These are phyloP conservation scores for Sarcophilus harrisii DNA, from an alignment of 2,797 vertebrate genomes.

Conservation along the genomic window DNA sequence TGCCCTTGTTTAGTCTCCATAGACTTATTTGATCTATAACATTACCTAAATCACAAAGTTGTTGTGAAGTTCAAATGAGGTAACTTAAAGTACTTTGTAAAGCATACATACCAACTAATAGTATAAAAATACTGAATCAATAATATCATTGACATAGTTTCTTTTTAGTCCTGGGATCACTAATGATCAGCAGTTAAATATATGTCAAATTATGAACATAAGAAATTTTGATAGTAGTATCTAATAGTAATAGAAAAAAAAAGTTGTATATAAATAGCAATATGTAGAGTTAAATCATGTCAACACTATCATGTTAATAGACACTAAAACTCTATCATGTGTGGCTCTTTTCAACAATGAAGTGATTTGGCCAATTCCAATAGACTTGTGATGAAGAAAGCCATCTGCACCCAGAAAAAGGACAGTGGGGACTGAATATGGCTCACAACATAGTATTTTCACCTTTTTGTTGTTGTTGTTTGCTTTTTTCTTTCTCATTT, in stretches of 20 bases:
- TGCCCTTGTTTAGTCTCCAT: background rate
- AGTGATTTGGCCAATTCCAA: too few relatives aligned
- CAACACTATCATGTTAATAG: background rate
- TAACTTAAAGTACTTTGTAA: background rate
- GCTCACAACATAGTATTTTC: too few relatives aligned
- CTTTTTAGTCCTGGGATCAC: background rate
- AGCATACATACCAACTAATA: background rate
- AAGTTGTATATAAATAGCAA: slow-evolving; percentile 27
- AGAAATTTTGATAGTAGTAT: slow-evolving; percentile 16
- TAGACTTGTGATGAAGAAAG: too few relatives aligned
- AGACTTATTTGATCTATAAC: background rate
- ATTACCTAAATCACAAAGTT: background rate
- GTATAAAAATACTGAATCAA: background rate
- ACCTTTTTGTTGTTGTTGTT: too few relatives aligned
- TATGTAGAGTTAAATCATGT: slow-evolving; percentile 7
- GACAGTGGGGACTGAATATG: too few relatives aligned
- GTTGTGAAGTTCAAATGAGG: background rate
- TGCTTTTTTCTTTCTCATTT: too few relatives aligned
- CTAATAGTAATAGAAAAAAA: slow-evolving; percentile 1
- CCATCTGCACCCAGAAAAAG: too few relatives aligned
- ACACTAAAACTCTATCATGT: background rate
- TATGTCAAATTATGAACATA: background rate
- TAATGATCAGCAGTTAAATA: background rate
- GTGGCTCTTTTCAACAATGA: too few relatives aligned
- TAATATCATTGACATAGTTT: background rate